Evolutionary conservation across 2,113 vertebrate genomes (phyloP).

Genomic region (Mionectes macconnelli): DNA sequence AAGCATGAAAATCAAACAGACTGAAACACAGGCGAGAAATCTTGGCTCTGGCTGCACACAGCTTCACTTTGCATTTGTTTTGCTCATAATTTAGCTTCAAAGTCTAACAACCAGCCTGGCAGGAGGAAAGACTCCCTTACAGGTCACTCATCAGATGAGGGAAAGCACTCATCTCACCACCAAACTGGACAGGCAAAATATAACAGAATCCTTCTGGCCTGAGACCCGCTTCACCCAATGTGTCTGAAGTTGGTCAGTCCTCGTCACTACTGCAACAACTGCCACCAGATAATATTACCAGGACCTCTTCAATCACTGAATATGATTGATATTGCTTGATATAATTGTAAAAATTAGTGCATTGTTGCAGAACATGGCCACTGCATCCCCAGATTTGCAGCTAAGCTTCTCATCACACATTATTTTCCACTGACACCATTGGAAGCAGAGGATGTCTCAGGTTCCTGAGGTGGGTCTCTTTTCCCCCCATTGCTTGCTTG

Average conservation of each 20-base stretch:
- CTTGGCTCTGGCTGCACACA: neutral
- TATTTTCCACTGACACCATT: neutral
- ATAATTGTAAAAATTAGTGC: neutral
- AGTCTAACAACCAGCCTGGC: neutral
- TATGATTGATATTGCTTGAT: neutral
- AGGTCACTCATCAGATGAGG: neutral
- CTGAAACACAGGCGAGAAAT: neutral
- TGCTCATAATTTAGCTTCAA: neutral
- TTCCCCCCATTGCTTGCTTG: fast-evolving
- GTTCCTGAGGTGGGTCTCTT: neutral
- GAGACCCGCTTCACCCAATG: fast-evolving
- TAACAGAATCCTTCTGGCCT: neutral
- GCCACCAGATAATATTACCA: neutral
- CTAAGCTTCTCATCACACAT: neutral
- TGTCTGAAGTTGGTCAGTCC: neutral
- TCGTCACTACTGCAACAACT: neutral
- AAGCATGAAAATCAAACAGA: neutral
- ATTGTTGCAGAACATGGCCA: neutral
- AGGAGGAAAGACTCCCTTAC: neutral
- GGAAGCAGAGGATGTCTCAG: neutral
- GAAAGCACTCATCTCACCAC: neutral
- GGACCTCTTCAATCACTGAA: neutral
- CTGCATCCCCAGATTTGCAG: neutral
- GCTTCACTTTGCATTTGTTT: neutral
- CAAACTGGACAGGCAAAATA: neutral